Percentiles rank a stretch among this genome's conserved stretches.
These are phyloP conservation scores for Monarcha castaneiventris DNA, from an alignment of 2,113 vertebrate genomes.

Conservation along the genomic window DNA sequence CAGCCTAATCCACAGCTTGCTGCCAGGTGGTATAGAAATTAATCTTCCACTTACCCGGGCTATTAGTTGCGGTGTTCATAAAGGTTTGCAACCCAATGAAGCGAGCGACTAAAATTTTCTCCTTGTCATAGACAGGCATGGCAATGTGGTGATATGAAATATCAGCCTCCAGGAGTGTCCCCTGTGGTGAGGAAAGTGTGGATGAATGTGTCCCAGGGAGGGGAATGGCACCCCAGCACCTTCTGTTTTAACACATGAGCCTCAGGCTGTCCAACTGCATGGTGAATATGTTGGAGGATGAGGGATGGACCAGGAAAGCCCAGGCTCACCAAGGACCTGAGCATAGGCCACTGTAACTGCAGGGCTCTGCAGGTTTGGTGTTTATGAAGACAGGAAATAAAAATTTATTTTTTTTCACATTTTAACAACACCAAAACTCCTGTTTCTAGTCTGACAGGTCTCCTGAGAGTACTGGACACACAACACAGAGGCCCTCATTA, in stretches of 20 bases:
- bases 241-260: background rate
- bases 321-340: background rate
- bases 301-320: background rate
- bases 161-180: background rate
- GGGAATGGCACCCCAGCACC: background rate
- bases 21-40: constrained; percentile 80
- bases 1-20: constrained; percentile 70
- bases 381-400: background rate
- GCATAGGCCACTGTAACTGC: fast-evolving
- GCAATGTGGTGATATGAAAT: background rate
- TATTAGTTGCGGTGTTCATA: constrained; percentile 66
- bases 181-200: background rate
- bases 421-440: background rate
- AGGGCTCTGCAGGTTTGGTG: background rate
- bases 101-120: constrained; percentile 56
- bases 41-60: constrained; percentile 74
- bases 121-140: background rate
- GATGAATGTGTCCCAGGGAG: background rate
- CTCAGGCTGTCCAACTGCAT: background rate
- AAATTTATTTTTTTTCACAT: background rate
- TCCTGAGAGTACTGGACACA: background rate
- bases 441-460: background rate
- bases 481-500: background rate
- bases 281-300: background rate
- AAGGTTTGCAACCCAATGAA: constrained; percentile 66